Evolutionary conservation across 2,113 vertebrate species (phyloP).

Genomic region (Syngnathoides biaculeatus): DNA sequence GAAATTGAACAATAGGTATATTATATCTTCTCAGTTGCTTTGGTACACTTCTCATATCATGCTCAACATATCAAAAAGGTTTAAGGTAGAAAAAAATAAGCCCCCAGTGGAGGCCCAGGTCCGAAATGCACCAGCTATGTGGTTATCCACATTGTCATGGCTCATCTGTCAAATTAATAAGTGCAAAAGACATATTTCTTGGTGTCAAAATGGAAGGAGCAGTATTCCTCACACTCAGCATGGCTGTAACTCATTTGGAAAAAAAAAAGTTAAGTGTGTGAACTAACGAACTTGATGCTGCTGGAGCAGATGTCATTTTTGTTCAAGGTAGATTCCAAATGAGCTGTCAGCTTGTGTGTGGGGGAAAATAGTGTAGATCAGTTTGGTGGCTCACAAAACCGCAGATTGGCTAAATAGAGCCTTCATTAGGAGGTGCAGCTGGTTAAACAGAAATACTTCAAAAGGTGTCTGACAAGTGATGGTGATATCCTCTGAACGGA

Average conservation of each 20-base stretch:
- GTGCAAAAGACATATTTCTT: neutral
- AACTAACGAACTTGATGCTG: neutral
- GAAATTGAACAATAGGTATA: too few species aligned
- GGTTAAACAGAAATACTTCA: neutral
- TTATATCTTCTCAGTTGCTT: too few species aligned
- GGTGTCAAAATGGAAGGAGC: neutral
- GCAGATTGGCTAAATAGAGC: neutral
- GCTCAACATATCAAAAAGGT: too few species aligned
- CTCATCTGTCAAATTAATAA: neutral
- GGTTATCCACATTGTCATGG: neutral
- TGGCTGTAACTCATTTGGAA: neutral
- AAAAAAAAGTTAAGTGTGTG: neutral
- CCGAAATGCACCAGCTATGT: neutral
- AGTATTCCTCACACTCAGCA: neutral
- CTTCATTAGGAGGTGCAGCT: neutral
- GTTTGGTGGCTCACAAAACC: neutral
- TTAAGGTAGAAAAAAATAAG: too few species aligned
- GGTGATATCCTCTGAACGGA: neutral
- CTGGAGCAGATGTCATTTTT: neutral
- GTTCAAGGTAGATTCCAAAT: neutral
- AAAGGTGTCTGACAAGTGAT: constrained; percentile 5
- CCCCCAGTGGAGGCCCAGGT: too few species aligned
- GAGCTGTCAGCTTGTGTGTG: neutral
- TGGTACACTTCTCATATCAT: too few species aligned
- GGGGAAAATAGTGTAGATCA: neutral